Conservation (phyloP, 2,797 vertebrate species). For the Melanotaenia pygmaea region DNA sequence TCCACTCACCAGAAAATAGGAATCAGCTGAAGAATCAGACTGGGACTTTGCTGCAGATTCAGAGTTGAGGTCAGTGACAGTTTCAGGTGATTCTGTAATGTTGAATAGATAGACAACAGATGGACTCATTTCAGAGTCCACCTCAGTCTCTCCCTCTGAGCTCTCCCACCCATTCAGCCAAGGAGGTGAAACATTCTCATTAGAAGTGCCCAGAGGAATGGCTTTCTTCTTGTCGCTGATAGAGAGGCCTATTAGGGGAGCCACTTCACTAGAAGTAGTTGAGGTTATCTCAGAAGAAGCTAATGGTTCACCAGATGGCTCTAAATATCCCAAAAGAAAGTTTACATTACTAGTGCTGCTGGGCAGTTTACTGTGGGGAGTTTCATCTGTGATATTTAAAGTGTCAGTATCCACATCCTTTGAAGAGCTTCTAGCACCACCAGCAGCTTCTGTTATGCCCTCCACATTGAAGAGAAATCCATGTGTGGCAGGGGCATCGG, state of each 20-base stretch:
- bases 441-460: slow-evolving; percentile 17
- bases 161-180: slow-evolving; percentile 49
- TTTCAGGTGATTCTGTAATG: slow-evolving; percentile 50
- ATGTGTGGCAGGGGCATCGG: slow-evolving; percentile 18
- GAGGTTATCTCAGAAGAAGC: slow-evolving; percentile 49
- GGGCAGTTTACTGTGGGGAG: slow-evolving; percentile 43
- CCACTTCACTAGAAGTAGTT: slow-evolving; percentile 38
- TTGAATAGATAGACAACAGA: slow-evolving; percentile 29
- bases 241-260: slow-evolving; percentile 27
- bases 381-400: slow-evolving; percentile 19
- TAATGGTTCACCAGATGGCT: slow-evolving; percentile 40
- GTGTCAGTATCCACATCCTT: slow-evolving; percentile 12
- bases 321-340: slow-evolving; percentile 34
- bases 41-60: slow-evolving; percentile 67
- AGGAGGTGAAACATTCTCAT: slow-evolving; percentile 30
- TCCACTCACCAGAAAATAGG: slow-evolving; percentile 79
- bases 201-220: slow-evolving; percentile 15
- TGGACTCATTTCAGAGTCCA: slow-evolving; percentile 42
- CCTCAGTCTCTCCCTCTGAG: slow-evolving; percentile 23
- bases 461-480: slow-evolving; percentile 11
- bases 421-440: slow-evolving; percentile 20
- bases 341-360: slow-evolving; percentile 46
- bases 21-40: slow-evolving; percentile 66
- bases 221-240: slow-evolving; percentile 24
- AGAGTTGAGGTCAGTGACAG: slow-evolving; percentile 34